Conservation (phyloP, 37 sponge, comb jelly and placozoan genomes). For the Trichoplax adhaerens region DNA sequence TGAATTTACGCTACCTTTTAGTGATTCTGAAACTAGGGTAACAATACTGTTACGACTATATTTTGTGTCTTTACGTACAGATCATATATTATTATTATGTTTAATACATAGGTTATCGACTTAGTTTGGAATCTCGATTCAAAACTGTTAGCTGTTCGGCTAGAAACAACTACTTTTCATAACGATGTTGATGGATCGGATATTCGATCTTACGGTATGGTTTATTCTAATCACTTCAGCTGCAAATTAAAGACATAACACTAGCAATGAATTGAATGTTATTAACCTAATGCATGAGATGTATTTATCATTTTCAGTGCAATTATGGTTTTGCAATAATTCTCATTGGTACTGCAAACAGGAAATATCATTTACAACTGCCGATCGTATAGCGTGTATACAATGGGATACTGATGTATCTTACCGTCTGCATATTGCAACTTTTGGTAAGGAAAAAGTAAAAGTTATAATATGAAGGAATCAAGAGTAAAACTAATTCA, state of each 20-base stretch:
- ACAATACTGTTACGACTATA: neutral
- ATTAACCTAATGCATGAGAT: neutral
- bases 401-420: constrained; percentile 58
- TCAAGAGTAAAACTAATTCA: neutral
- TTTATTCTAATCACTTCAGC: neutral
- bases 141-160: constrained; percentile 47
- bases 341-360: constrained; percentile 94
- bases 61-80: neutral
- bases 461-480: too few species aligned
- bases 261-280: neutral
- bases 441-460: constrained; percentile 14
- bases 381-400: constrained; percentile 9
- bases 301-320: constrained; percentile 26
- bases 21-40: constrained; percentile 12
- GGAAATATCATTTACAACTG: constrained; percentile 27
- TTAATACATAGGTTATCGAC: constrained; percentile 27
- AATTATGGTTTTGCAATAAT: constrained; percentile 66
- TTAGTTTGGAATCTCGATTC: constrained; percentile 71
- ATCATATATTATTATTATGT: neutral
- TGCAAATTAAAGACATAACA: neutral
- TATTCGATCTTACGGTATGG: neutral
- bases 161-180: constrained; percentile 12
- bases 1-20: constrained; percentile 64
- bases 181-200: constrained; percentile 3
- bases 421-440: constrained; percentile 44